Evolutionary conservation across 2,113 vertebrate genomes (phyloP).

Genomic region (Cavia porcellus): DNA sequence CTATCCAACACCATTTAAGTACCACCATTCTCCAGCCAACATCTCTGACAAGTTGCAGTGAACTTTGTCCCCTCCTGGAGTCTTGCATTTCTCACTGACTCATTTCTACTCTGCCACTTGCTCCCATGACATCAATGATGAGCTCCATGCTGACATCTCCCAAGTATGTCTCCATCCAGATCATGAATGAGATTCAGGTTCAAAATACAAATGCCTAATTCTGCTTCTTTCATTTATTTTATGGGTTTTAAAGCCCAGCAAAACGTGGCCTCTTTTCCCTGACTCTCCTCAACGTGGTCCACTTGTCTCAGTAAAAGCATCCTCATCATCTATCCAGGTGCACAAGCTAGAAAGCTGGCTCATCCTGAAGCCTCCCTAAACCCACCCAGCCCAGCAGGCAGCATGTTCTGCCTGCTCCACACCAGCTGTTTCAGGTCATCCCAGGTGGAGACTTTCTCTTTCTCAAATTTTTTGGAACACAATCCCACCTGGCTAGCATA

Average conservation of each 20-base stretch:
- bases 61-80: not conserved
- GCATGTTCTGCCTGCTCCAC: not conserved
- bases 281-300: not conserved
- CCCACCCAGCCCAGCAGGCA: not conserved
- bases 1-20: not conserved
- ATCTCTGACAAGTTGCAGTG: not conserved
- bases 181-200: conserved; percentile 36
- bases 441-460: not conserved
- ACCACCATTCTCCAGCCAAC: conserved; percentile 19
- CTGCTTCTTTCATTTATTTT: not conserved
- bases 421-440: not conserved
- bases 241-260: conserved; percentile 17
- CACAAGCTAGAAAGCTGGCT: not conserved
- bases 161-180: not conserved
- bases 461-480: conserved; percentile 26
- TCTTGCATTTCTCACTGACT: not conserved
- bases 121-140: not conserved
- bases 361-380: not conserved
- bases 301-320: not conserved
- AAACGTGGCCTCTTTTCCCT: not conserved
- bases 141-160: not conserved
- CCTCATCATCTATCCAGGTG: not conserved
- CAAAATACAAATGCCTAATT: conserved; percentile 23
- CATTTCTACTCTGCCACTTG: not conserved
- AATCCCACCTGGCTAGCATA: not conserved